Evolutionary conservation across 2,888 invertebrate genomes (phyloP), one percentile per base, ranked within the genome.

Genomic region (Agrenia bidenticulata): DNA sequence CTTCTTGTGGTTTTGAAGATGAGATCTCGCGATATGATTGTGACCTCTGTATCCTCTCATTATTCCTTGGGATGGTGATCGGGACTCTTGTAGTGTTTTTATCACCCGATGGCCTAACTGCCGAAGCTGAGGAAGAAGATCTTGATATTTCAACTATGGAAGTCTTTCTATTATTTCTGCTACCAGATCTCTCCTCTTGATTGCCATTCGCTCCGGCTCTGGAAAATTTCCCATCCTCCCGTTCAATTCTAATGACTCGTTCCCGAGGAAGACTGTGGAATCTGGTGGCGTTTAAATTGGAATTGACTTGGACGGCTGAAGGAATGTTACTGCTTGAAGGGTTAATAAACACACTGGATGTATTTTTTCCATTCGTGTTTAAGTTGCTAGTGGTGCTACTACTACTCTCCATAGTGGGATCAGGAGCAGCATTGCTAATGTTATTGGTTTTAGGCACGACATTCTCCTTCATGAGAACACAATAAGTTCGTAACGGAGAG

Each of bases 401-500:
- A n/a, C 24, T 42, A 53, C 27, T 57, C 53, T 21, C 15, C 21
- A 23, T 51, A 45, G 19, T 17, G 19, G 45, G 4, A 45, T 45
- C 45, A 15, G n/a, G 17, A 4, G 5, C 7, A 45, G 56, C 41
- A 57, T 41, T 24, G 19, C n/a, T 49, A 42, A 55, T 42, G 4
- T 55, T 45, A 49, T 55, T 63, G 23, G 42, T 37, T 54, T 62
- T 66, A 15, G 73, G 70, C 61, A 69, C 69, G 39, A 69, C 67
- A 65, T 73, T 73, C 49, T 73, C 73, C 24, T 73, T 73, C 73
- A 73, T 73, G 2, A 76, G 65, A 4, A 76, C 73, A 17, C 72
- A 72, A 45, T 76, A 76, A 1, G 76, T 76, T 53, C 72, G 58
- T 41, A 76, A 37, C 0, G 76, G 76, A 5, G 76, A 76, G 57